phyloP scores from a whole-genome alignment of 1,140 invertebrate genomes.

The Stegodyphus mimosarum region DNA sequence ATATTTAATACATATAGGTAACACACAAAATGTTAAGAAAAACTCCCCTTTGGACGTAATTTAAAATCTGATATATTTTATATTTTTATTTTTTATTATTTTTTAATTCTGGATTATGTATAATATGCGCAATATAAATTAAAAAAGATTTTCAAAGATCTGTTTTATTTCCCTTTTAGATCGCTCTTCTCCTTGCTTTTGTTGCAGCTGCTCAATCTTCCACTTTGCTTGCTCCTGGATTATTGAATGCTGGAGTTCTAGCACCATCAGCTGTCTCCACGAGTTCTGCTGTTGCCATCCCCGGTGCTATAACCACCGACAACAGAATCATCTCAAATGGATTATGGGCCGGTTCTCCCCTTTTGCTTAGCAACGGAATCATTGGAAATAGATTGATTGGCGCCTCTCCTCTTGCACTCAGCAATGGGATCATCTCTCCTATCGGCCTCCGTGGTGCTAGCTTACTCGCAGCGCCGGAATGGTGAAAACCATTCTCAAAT shows the following conservation, averaged over 20 bases:
- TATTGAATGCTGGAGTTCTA: background rate
- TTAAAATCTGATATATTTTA: too few relatives aligned
- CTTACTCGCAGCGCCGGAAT: slow-evolving; percentile 24
- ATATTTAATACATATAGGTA: too few relatives aligned
- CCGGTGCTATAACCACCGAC: slow-evolving; percentile 24
- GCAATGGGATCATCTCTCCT: background rate
- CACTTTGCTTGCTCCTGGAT: background rate
- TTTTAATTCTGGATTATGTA: too few relatives aligned
- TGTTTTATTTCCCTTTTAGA: background rate
- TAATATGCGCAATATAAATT: too few relatives aligned
- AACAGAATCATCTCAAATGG: slow-evolving; percentile 26
- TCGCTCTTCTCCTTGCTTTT: slow-evolving; percentile 5
- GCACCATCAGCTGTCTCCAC: background rate
- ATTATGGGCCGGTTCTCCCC: slow-evolving; percentile 7
- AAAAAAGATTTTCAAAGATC: too few relatives aligned
- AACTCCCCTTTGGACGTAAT: too few relatives aligned
- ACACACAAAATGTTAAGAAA: too few relatives aligned
- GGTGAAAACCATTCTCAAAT: background rate
- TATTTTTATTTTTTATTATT: too few relatives aligned
- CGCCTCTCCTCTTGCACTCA: background rate
- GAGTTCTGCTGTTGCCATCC: slow-evolving; percentile 19
- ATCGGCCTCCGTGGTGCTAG: background rate
- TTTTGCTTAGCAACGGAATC: background rate
- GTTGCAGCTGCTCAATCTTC: slow-evolving; percentile 13
- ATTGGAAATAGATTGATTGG: slow-evolving; percentile 1